Evolutionary conservation across 2,113 vertebrate genomes (phyloP), one percentile per base, ranked within the genome.

Genomic region (Mandrillus leucophaeus): DNA sequence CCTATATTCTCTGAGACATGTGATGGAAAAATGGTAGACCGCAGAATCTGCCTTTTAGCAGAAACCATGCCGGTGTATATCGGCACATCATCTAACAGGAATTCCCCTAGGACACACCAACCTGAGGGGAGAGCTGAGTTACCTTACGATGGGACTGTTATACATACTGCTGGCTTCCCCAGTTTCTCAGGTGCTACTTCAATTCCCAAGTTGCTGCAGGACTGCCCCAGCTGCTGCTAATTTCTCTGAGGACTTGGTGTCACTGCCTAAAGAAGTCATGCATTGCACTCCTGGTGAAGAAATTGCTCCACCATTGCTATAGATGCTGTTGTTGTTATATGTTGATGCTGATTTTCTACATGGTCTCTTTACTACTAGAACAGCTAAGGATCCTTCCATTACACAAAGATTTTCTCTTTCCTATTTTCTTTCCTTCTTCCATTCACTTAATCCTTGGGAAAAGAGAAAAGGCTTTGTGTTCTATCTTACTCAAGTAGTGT

Each of bases 221-320:
- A 64, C 48, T 80, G 27, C 35, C 73, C 73, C 3, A 38, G 73
- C 52, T 50, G 25, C 76, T 38, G 64, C 64, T 92, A 55, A 85
- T 81, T 94, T 93, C 93, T 91, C 91, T 79, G 55, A 88, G 68
- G 82, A 89, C 35, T 59, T 48, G 12, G 32, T 61, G 17, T 38
- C 13, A 18, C 50, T 38, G 25, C 35, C 57, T 68, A 23, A 78
- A 55, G 57, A 59, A 94, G 57, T 81, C 85, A 35, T 6, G 16
- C 43, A n/a, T 16, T 76, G 8, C 73, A 16, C 27, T 50, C 30
- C 9, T 5, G 25, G 43, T 59, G 11, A 92, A 70, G 79, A 61
- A 57, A 43, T 6, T 38, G 32, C 43, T 81, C 91, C 22, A 11
- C 23, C 9, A 12, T 45, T 59, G 50, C 38, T 35, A 14, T 0